These are phyloP conservation scores for Brachionichthys hirsutus DNA, from an alignment of 2,113 vertebrate genomes.

Conservation along the genomic window DNA sequence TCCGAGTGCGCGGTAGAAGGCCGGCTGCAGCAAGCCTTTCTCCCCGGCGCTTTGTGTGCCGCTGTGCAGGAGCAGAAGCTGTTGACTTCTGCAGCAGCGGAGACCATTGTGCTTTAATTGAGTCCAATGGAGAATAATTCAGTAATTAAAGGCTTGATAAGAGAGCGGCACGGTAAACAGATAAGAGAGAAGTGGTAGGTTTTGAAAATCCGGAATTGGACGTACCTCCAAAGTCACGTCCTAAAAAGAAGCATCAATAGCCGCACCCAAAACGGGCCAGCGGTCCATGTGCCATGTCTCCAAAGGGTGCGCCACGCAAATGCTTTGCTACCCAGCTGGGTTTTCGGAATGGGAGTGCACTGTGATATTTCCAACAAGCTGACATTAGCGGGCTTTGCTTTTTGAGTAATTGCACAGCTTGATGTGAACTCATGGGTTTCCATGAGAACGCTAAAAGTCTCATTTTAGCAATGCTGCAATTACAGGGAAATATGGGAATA, in stretches of 20 bases:
- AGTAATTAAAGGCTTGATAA: conserved; percentile 79
- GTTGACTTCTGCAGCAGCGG: conserved; percentile 66
- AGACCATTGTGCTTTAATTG: conserved; percentile 76
- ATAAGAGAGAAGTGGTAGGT: conserved; percentile 63
- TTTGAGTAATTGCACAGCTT: conserved; percentile 74
- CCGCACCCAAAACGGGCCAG: conserved; percentile 30
- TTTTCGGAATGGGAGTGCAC: conserved; percentile 64
- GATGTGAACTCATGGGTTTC: conserved; percentile 72
- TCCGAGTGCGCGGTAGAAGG: conserved; percentile 68
- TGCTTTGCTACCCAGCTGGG: conserved; percentile 71
- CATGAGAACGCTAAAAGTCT: conserved; percentile 73
- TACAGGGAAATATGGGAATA: conserved; percentile 73
- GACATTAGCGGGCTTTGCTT: conserved; percentile 73
- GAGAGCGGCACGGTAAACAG: conserved; percentile 69
- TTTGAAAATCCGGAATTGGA: conserved; percentile 57
- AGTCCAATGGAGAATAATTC: conserved; percentile 83
- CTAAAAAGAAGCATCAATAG: conserved; percentile 52
- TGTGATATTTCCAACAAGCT: conserved; percentile 72
- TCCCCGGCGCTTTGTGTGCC: conserved; percentile 45
- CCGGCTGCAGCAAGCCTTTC: conserved; percentile 53
- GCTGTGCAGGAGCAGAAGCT: conserved; percentile 49
- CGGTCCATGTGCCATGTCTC: too few relatives aligned
- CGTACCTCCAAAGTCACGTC: conserved; percentile 46
- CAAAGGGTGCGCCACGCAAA: conserved; percentile 17
- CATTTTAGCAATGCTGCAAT: conserved; percentile 75